A percentile compares a stretch with the other conserved stretches of the same genome.
phyloP scores from a whole-genome alignment of 2,797 vertebrate genomes.

The Naso thynnoides region DNA sequence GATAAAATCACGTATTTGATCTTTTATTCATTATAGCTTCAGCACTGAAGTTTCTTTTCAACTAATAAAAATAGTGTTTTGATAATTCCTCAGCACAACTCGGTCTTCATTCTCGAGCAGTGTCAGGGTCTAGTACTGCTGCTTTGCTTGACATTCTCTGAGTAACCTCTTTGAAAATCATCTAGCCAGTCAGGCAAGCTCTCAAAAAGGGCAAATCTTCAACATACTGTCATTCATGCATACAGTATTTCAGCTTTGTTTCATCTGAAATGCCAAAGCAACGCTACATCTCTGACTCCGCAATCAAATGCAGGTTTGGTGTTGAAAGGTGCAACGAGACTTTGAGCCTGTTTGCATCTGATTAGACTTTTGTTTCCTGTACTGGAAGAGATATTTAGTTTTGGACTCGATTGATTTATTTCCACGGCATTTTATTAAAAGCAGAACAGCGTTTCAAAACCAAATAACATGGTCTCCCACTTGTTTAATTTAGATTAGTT shows the following conservation, averaged over 20 bases:
- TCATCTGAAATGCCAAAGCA: slow-evolving; percentile 54
- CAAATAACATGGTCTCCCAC: neutral
- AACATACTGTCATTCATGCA: slow-evolving; percentile 57
- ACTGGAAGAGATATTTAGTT: neutral
- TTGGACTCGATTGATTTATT: slow-evolving; percentile 4
- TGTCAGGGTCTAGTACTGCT: slow-evolving; percentile 1
- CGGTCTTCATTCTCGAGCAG: slow-evolving; percentile 23
- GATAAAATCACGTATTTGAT: slow-evolving; percentile 68
- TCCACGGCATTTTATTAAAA: slow-evolving; percentile 20
- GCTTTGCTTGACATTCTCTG: slow-evolving; percentile 49
- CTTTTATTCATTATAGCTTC: slow-evolving; percentile 61
- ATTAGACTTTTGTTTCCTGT: slow-evolving; percentile 9
- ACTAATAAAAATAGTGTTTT: slow-evolving; percentile 50
- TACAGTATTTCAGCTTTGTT: slow-evolving; percentile 56
- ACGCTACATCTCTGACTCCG: slow-evolving; percentile 15
- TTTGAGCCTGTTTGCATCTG: neutral
- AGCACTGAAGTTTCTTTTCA: slow-evolving; percentile 42
- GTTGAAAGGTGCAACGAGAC: slow-evolving; percentile 23
- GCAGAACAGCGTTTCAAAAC: neutral
- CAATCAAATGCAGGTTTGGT: slow-evolving; percentile 33
- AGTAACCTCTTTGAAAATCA: slow-evolving; percentile 47
- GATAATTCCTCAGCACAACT: slow-evolving; percentile 34
- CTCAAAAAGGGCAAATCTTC: slow-evolving; percentile 51
- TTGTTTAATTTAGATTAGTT: slow-evolving; percentile 48
- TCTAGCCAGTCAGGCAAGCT: slow-evolving; percentile 47